Conservation (phyloP, 1,140 invertebrate genomes). For the Drosophila santomea region DNA sequence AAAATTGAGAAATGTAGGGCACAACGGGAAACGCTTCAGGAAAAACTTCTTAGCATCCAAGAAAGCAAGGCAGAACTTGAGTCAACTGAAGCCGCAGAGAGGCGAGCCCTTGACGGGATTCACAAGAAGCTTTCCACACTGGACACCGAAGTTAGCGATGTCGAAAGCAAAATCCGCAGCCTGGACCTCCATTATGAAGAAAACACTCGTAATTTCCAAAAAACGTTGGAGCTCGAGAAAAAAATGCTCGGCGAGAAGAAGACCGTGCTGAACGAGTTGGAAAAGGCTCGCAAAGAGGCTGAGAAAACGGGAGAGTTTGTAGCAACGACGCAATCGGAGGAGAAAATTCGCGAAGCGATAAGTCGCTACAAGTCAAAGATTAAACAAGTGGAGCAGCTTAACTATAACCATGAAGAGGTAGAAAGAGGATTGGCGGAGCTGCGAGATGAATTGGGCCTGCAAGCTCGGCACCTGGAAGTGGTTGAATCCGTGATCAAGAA, state of each 20-base stretch:
- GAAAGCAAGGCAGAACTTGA: conserved; percentile 17
- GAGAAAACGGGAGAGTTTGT: conserved; percentile 60
- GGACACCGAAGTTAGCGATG: conserved; percentile 28
- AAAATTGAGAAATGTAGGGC: conserved; percentile 48
- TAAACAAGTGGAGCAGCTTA: conserved; percentile 50
- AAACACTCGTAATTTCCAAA: conserved; percentile 42
- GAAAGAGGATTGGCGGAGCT: conserved; percentile 32
- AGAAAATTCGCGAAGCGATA: conserved; percentile 50
- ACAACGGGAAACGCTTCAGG: conserved; percentile 32
- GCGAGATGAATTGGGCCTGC: conserved; percentile 2
- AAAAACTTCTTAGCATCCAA: conserved; percentile 31
- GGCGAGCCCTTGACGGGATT: conserved; percentile 25
- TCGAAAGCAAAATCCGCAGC: conserved; percentile 41
- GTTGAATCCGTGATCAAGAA: conserved; percentile 45
- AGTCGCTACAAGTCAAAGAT: conserved; percentile 65
- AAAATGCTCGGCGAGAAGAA: conserved; percentile 26
- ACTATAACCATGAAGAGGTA: conserved; percentile 44
- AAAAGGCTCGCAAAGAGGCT: conserved; percentile 29
- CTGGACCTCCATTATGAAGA: conserved; percentile 56
- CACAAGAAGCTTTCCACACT: conserved; percentile 26
- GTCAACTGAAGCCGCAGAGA: conserved; percentile 14
- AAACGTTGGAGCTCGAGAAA: conserved; percentile 41
- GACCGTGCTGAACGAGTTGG: conserved; percentile 30
- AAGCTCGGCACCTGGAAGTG: conserved; percentile 2
- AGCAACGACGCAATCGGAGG: conserved; percentile 42